A percentile compares a stretch with the other conserved stretches of the same genome.
Evolutionary conservation across 2,888 invertebrate species (phyloP).

Genomic region (Melitaea athalia): DNA sequence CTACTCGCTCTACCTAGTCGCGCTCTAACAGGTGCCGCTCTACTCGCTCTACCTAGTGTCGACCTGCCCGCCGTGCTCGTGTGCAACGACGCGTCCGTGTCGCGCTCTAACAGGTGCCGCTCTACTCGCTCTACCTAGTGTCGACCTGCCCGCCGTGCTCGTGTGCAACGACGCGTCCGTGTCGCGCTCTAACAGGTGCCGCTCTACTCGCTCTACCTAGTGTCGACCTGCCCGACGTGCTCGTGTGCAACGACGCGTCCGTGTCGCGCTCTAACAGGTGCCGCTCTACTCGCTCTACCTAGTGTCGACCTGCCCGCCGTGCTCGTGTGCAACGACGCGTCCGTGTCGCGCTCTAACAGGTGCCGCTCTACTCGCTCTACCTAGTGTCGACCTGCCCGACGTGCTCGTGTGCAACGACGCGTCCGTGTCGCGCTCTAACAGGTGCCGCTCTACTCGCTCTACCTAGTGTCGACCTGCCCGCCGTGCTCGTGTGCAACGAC

Average conservation of each 20-base stretch:
- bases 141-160: constrained; percentile 85
- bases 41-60: constrained; percentile 3
- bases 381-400: not conserved
- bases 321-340: constrained; percentile 90
- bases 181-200: constrained; percentile 84
- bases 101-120: constrained; percentile 6
- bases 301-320: constrained; percentile 83
- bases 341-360: constrained; percentile 85
- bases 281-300: not conserved
- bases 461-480: constrained; percentile 80
- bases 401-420: constrained; percentile 6
- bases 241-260: constrained; percentile 6
- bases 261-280: constrained; percentile 6
- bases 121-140: not conserved
- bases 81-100: constrained; percentile 6
- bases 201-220: constrained; percentile 6
- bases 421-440: constrained; percentile 4
- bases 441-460: not conserved
- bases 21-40: constrained; percentile 81
- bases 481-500: constrained; percentile 90
- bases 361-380: constrained; percentile 37
- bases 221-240: not conserved
- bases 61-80: not conserved
- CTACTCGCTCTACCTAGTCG: constrained; percentile 51
- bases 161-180: constrained; percentile 89